A percentile compares a stretch with the other conserved stretches of the same genome.
Evolutionary conservation across 2,113 vertebrate genomes (phyloP).

Genomic region (Syngnathus scovelli): DNA sequence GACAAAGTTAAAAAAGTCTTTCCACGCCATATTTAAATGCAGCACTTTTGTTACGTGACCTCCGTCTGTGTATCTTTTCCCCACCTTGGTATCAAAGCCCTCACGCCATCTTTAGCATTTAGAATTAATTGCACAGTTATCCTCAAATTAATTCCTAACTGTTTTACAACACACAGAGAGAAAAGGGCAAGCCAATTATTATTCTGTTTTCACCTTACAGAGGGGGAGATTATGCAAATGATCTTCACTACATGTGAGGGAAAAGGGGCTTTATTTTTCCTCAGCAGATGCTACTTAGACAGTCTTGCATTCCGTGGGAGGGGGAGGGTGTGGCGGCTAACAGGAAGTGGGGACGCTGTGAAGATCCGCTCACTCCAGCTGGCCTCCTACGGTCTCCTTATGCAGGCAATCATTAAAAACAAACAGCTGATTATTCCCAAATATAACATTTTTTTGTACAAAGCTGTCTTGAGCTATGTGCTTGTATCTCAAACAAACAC

Average conservation of each 20-base stretch:
- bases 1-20: too few relatives aligned
- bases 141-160: conserved; percentile 83
- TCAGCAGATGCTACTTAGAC: conserved; percentile 72
- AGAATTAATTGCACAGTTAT: conserved; percentile 81
- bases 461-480: background rate
- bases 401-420: conserved; percentile 64
- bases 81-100: conserved; percentile 57
- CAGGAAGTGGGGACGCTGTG: conserved; percentile 64
- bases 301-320: conserved; percentile 49
- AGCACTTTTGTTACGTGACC: conserved; percentile 60
- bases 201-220: conserved; percentile 81
- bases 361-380: conserved; percentile 68
- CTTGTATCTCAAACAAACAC: too few relatives aligned
- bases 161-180: conserved; percentile 81
- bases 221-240: conserved; percentile 80
- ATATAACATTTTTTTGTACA: conserved; percentile 11
- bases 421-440: conserved; percentile 45
- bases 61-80: conserved; percentile 58
- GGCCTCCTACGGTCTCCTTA: conserved; percentile 66
- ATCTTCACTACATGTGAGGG: conserved; percentile 75
- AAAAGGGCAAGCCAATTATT: conserved; percentile 82
- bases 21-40: conserved; percentile 32
- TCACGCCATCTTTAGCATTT: conserved; percentile 75
- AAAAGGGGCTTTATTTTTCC: conserved; percentile 72
- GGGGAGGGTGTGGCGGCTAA: conserved; percentile 29